A percentile compares a stretch with the other conserved stretches of the same genome.
Evolutionary conservation across 2,888 invertebrate genomes (phyloP).

Genomic region (Drosophila longiperda): DNA sequence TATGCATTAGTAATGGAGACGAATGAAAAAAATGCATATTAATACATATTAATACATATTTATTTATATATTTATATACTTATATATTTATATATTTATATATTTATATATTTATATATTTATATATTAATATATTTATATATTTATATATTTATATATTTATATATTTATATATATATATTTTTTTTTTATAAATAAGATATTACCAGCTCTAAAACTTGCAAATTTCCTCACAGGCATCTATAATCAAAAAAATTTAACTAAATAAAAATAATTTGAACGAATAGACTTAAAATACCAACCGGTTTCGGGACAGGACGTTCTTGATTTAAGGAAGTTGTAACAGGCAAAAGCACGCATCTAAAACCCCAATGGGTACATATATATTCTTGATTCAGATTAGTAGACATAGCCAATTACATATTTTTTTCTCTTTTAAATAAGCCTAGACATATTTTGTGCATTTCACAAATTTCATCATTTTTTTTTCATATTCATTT

Average conservation of each 20-base stretch:
- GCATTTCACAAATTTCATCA: background rate
- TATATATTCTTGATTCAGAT: background rate
- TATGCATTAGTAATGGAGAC: background rate
- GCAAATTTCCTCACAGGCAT: too few species aligned
- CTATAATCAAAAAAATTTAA: background rate
- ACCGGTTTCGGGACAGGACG: background rate
- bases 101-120: too few species aligned
- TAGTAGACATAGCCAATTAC: background rate
- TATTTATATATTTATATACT: too few species aligned
- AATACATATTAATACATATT: too few species aligned
- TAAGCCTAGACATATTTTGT: background rate
- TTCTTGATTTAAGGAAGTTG: background rate
- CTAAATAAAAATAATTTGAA: background rate
- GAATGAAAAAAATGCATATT: background rate
- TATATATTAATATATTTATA: too few species aligned
- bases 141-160: too few species aligned
- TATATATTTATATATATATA: too few species aligned
- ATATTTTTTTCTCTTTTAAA: background rate
- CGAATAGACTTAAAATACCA: background rate
- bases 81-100: too few species aligned
- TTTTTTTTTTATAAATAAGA: background rate
- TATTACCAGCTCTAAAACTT: background rate
- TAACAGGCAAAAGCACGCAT: background rate
- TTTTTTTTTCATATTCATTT: background rate
- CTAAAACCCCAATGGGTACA: background rate